Conservation (phyloP, 2,113 vertebrate species). For the Naja naja region DNA sequence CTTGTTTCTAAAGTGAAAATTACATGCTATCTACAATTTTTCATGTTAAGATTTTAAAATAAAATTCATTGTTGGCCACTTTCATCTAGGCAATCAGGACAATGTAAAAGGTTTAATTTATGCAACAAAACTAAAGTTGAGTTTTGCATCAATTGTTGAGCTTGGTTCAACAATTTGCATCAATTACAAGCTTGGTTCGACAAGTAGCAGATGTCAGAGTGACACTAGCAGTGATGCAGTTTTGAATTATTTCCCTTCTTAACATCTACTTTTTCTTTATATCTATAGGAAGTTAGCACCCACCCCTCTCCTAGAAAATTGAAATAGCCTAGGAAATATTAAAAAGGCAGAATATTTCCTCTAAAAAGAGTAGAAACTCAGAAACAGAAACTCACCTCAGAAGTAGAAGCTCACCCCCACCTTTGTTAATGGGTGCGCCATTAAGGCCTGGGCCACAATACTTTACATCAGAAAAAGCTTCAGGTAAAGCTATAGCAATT, state of each 20-base stretch:
- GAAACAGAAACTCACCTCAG: too few relatives aligned
- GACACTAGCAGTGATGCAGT: not conserved
- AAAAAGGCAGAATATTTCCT: too few relatives aligned
- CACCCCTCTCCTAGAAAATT: too few relatives aligned
- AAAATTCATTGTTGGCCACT: not conserved
- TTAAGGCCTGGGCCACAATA: too few relatives aligned
- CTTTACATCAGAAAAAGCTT: too few relatives aligned
- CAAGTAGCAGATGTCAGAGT: not conserved
- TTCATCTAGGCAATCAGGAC: not conserved
- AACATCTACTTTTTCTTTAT: not conserved
- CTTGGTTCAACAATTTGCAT: too few relatives aligned
- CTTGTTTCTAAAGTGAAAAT: constrained; percentile 1
- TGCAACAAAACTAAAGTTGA: not conserved
- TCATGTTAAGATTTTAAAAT: not conserved
- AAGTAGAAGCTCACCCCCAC: too few relatives aligned
- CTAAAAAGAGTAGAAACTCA: too few relatives aligned
- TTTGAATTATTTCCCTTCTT: not conserved
- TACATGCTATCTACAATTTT: not conserved
- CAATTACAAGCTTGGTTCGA: not conserved
- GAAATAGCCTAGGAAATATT: too few relatives aligned
- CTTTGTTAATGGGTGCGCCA: too few relatives aligned
- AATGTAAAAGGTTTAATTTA: not conserved
- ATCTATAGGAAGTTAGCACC: too few relatives aligned
- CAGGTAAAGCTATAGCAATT: too few relatives aligned
- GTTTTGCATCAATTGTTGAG: not conserved